A percentile compares a stretch with the other conserved stretches of the same genome.
phyloP scores from a whole-genome alignment of 2,113 vertebrate genomes.

The Charadrius vociferus region DNA sequence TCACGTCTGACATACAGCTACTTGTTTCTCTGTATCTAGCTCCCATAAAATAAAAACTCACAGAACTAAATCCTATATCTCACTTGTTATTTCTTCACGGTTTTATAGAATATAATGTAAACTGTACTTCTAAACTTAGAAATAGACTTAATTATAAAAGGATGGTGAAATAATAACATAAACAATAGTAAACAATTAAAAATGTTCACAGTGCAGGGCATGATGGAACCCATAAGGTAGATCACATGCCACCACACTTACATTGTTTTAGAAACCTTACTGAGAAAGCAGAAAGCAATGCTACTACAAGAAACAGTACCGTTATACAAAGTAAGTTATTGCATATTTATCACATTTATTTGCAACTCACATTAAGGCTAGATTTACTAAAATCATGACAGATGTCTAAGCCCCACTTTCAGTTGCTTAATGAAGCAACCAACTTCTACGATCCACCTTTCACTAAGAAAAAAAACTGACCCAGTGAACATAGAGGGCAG shows the following conservation, averaged over 20 bases:
- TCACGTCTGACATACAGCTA: not conserved
- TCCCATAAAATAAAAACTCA: not conserved
- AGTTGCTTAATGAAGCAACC: slow-evolving; percentile 29
- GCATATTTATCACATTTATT: slow-evolving; percentile 71
- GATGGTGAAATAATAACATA: slow-evolving; percentile 59
- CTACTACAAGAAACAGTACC: slow-evolving; percentile 52
- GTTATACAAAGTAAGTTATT: slow-evolving; percentile 66
- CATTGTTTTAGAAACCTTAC: slow-evolving; percentile 16
- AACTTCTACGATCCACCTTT: slow-evolving; percentile 3
- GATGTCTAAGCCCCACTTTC: not conserved
- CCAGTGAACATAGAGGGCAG: not conserved
- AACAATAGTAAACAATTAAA: slow-evolving; percentile 32
- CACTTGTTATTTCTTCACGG: slow-evolving; percentile 48
- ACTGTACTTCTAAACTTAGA: slow-evolving; percentile 56
- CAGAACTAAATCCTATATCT: not conserved
- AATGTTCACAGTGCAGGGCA: slow-evolving; percentile 67
- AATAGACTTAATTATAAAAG: slow-evolving; percentile 59
- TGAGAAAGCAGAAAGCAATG: slow-evolving; percentile 46
- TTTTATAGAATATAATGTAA: slow-evolving; percentile 60
- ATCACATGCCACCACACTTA: slow-evolving; percentile 27
- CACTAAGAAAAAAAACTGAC: not conserved
- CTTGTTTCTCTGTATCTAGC: not conserved
- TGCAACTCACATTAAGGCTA: slow-evolving; percentile 67
- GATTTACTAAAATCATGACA: slow-evolving; percentile 52
- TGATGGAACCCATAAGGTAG: slow-evolving; percentile 3